Conservation (phyloP, 2,113 vertebrate genomes). For the Scartelaos histophorus region DNA sequence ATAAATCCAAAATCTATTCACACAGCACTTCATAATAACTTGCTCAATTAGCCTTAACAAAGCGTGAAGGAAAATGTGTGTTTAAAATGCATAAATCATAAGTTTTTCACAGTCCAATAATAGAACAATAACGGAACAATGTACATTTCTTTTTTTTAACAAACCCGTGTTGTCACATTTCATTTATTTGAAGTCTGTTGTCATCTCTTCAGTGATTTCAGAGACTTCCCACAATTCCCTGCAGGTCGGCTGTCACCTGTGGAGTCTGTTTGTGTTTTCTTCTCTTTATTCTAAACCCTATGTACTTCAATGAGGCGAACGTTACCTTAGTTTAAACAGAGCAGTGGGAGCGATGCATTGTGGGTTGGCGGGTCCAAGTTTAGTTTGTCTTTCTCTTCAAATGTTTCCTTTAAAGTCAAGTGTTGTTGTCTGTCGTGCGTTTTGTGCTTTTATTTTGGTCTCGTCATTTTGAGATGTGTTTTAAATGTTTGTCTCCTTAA, state of each 20-base stretch:
- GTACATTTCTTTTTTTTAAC: too few relatives aligned
- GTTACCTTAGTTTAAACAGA: conserved; percentile 1
- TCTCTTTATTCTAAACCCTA: conserved; percentile 12
- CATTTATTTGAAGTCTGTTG: not conserved
- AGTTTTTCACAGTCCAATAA: not conserved
- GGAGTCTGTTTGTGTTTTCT: conserved; percentile 31
- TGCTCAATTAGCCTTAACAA: too few relatives aligned
- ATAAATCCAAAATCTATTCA: too few relatives aligned
- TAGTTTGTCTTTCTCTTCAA: conserved; percentile 11
- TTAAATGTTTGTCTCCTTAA: not conserved
- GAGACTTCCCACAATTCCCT: conserved; percentile 17
- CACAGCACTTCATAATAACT: too few relatives aligned
- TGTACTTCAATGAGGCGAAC: conserved; percentile 17
- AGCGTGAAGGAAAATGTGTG: too few relatives aligned
- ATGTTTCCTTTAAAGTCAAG: conserved; percentile 7
- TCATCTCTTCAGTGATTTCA: conserved; percentile 3
- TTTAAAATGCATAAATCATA: too few relatives aligned
- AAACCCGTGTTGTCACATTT: not conserved
- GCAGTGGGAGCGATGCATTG: not conserved
- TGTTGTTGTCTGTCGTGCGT: conserved; percentile 13
- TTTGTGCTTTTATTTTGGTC: conserved; percentile 17
- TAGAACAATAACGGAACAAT: too few relatives aligned
- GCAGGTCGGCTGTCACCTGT: conserved; percentile 30
- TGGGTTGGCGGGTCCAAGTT: not conserved
- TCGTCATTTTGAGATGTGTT: not conserved